phyloP scores from a whole-genome alignment of 1,140 invertebrate species.

The Octopus bimaculoides region DNA sequence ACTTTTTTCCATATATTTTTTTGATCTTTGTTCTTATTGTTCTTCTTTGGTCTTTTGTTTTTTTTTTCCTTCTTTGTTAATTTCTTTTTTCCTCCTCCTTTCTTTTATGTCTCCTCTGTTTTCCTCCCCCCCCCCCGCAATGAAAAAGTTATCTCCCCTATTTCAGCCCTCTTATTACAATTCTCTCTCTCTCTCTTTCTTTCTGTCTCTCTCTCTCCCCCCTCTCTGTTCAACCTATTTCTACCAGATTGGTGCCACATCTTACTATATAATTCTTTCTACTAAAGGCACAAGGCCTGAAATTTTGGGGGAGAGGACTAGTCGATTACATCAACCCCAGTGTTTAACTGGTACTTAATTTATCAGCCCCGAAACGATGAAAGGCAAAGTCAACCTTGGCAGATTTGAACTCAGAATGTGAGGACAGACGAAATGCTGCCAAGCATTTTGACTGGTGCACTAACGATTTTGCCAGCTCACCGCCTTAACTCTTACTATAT shows the following conservation, averaged over 20 bases:
- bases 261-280: too few species aligned
- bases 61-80: background rate
- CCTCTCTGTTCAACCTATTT: background rate
- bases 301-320: too few species aligned
- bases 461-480: too few species aligned
- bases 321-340: too few species aligned
- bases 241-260: background rate
- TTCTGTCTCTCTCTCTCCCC: slow-evolving; percentile 21
- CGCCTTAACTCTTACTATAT: too few species aligned
- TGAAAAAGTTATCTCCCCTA: background rate
- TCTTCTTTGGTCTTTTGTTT: background rate
- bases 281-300: too few species aligned
- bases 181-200: slow-evolving; percentile 11
- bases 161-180: background rate
- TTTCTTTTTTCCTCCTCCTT: background rate
- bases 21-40: background rate
- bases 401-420: too few species aligned
- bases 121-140: background rate
- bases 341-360: too few species aligned
- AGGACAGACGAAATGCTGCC: too few species aligned
- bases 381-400: too few species aligned
- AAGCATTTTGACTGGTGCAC: too few species aligned
- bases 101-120: background rate
- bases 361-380: too few species aligned
- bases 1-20: background rate